Percentiles rank a stretch among this genome's conserved stretches.
phyloP scores from a whole-genome alignment of 30 jellyfish, hydroid and myxozoan genomes.

The Chrysaora quinquecirrha region DNA sequence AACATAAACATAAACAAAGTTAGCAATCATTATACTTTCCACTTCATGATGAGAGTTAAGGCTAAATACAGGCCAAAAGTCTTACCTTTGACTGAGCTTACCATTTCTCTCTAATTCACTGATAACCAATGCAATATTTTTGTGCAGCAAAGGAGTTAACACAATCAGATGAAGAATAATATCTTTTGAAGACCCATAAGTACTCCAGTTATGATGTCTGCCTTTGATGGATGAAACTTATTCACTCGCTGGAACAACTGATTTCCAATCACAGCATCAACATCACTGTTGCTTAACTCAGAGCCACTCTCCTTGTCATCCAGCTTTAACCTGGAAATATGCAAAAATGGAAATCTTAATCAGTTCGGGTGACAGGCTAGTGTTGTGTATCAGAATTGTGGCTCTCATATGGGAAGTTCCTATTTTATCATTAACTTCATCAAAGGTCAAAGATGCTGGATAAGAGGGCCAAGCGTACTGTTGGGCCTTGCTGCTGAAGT shows the following conservation, averaged over 20 bases:
- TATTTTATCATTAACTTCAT: too few species aligned
- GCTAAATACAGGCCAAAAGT: neutral
- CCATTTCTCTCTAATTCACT: neutral
- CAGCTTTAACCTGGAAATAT: constrained; percentile 24
- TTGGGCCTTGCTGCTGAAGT: too few species aligned
- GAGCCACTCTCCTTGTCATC: constrained; percentile 27
- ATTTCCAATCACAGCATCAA: constrained; percentile 39
- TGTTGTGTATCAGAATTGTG: neutral
- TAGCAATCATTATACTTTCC: too few species aligned
- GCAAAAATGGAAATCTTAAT: neutral
- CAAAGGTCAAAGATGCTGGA: neutral
- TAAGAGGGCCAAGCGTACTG: too few species aligned
- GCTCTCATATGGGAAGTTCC: neutral
- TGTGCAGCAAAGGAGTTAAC: constrained; percentile 35
- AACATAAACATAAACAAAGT: too few species aligned
- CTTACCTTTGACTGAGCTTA: constrained; percentile 24
- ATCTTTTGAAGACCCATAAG: constrained; percentile 49
- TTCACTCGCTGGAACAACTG: constrained; percentile 33
- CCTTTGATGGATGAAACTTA: constrained; percentile 55
- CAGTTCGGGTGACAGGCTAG: neutral
- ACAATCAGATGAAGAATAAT: constrained; percentile 37
- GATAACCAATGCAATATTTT: constrained; percentile 37
- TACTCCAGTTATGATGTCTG: constrained; percentile 47
- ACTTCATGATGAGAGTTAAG: too few species aligned
- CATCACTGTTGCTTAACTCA: constrained; percentile 47